Evolutionary conservation across 2,888 invertebrate genomes (phyloP), one percentile per base, ranked within the genome.

Genomic region (Branchellion lobata): DNA sequence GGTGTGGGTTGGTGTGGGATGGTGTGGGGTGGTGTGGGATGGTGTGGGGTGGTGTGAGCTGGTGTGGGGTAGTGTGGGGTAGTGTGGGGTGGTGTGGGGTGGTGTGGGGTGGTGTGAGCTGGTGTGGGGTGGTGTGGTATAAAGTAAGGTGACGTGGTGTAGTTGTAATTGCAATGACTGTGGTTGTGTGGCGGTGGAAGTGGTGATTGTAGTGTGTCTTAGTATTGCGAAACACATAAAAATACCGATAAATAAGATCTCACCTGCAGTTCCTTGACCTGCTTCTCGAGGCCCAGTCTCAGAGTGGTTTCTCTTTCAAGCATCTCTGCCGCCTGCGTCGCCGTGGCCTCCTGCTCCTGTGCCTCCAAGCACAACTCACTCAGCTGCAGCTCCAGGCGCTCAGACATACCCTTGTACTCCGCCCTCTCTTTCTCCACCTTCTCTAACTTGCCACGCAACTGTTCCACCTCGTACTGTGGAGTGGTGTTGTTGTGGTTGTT

Each of bases 241-340:
- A n/a, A 61, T 24, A 24, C 0, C 24, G 11, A n/a, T n/a, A n/a
- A 14, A 47, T 40, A 40, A 40, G 14, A 40, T 5, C 40, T 31
- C 21, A 74, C 24, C 86, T 93, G 92, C 78, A 94, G 90, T 81
- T 95, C 94, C 82, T 92, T 91, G 76, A 95, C 91, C 86, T 96
- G 96, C 83, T 94, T 92, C 87, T 96, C 96, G 34, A 96, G 90
- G 65, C 92, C 29, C 83, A 95, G 90, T 69, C 96, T 90, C 86
- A 95, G 95, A 0, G 93, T 92, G 1, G 93, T 93, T 87, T 96
- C 96, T 0, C 93, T 93, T 87, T 96, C 95, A 78, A 96, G 91
- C 79, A 95, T 91, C 87, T 96, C 96, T 0, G 94, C 91, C 8
- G 95, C 94, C 83, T 94, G 90, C 21, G 93, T 93, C 3, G 95